A percentile compares a stretch with the other conserved stretches of the same genome.
Evolutionary conservation across 2,113 vertebrate genomes (phyloP).

Genomic region (Daboia siamensis): DNA sequence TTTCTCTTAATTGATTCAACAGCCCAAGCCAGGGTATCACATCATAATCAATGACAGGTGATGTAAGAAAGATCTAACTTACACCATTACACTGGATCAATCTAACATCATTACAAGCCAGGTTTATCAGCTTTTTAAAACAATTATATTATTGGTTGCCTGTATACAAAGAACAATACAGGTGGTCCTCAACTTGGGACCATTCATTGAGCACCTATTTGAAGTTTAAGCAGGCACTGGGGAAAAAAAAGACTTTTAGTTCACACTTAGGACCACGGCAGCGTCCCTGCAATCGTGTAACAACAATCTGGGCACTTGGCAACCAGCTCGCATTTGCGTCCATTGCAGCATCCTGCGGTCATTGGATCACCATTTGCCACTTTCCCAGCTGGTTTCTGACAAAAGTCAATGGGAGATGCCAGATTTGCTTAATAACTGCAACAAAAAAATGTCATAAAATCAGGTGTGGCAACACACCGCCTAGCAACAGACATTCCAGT

Average conservation of each 20-base stretch:
- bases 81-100: background rate
- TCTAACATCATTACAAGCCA: background rate
- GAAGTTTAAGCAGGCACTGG: background rate
- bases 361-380: background rate
- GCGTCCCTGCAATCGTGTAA: background rate
- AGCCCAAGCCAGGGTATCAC: background rate
- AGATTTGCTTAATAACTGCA: background rate
- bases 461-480: background rate
- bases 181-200: background rate
- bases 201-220: background rate
- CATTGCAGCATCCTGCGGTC: background rate
- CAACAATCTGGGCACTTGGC: background rate
- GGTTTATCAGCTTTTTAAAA: background rate
- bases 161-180: background rate
- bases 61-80: background rate
- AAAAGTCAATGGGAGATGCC: background rate
- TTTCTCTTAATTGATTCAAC: background rate
- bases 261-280: background rate
- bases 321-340: background rate
- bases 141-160: background rate
- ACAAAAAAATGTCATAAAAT: background rate
- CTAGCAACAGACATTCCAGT: background rate
- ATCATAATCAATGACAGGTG: background rate
- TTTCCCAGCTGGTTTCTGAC: background rate
- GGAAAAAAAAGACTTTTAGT: background rate